phyloP scores from a whole-genome alignment of 1,140 invertebrate genomes.

The Eufriesea mexicana region DNA sequence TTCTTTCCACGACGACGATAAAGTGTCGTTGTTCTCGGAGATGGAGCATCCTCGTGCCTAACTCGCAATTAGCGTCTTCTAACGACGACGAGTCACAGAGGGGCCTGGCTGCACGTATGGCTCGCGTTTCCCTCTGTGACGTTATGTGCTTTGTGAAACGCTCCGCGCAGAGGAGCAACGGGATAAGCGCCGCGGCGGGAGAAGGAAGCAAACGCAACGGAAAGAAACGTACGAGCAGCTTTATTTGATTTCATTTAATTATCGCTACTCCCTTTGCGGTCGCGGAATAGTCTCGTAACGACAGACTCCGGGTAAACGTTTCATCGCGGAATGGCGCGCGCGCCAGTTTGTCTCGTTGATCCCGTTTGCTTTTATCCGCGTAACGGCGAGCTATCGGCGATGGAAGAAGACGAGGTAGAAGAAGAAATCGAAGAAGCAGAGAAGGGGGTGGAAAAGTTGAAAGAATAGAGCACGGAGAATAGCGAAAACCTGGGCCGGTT shows the following conservation, averaged over 20 bases:
- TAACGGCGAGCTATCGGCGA: too few species aligned
- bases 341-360: not conserved
- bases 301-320: not conserved
- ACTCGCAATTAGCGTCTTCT: conserved; percentile 70
- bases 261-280: not conserved
- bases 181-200: not conserved
- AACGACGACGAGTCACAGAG: conserved; percentile 57
- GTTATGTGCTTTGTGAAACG: not conserved
- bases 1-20: conserved; percentile 19
- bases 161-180: not conserved
- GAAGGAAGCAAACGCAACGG: not conserved
- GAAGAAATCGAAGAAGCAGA: too few species aligned
- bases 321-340: not conserved
- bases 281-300: too few species aligned
- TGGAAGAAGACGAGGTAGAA: not conserved
- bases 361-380: not conserved
- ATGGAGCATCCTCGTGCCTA: conserved; percentile 57
- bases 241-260: conserved; percentile 35
- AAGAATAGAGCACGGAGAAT: not conserved
- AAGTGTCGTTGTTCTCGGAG: conserved; percentile 52
- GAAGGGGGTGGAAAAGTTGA: too few species aligned
- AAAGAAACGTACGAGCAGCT: not conserved
- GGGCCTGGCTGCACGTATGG: not conserved
- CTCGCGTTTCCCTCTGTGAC: conserved; percentile 12
- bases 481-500: not conserved